Conservation (phyloP, 35 echinoderm and acorn worm genomes). For the Eucidaris tribuloides region DNA sequence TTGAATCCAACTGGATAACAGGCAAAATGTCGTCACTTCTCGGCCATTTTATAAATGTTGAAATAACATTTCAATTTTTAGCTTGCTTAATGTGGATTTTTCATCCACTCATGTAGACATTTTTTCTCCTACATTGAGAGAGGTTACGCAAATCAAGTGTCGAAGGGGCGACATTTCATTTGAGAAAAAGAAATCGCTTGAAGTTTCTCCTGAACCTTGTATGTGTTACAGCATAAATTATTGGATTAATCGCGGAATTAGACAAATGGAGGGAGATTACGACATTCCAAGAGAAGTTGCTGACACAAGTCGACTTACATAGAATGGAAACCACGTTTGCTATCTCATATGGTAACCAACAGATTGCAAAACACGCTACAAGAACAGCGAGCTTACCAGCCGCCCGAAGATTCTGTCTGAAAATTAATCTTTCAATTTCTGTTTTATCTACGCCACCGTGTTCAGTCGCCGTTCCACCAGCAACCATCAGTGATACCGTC, state of each 20-base stretch:
- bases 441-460: too few species aligned
- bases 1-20: too few species aligned
- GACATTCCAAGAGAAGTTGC: neutral
- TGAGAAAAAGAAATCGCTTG: neutral
- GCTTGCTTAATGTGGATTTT: too few species aligned
- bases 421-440: too few species aligned
- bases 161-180: too few species aligned
- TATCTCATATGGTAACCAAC: neutral
- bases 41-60: too few species aligned
- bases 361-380: neutral
- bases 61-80: too few species aligned
- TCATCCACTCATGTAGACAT: too few species aligned
- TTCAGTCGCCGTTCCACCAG: neutral
- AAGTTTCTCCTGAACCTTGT: neutral
- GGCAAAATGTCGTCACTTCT: too few species aligned
- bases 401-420: neutral
- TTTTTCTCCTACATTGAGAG: too few species aligned
- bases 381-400: neutral
- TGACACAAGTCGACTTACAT: neutral
- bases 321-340: neutral
- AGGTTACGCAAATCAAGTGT: too few species aligned
- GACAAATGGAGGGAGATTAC: neutral
- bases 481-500: neutral
- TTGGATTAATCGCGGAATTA: neutral
- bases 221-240: neutral